phyloP scores from a whole-genome alignment of 1,140 invertebrate species.

The Cataglyphis hispanica region DNA sequence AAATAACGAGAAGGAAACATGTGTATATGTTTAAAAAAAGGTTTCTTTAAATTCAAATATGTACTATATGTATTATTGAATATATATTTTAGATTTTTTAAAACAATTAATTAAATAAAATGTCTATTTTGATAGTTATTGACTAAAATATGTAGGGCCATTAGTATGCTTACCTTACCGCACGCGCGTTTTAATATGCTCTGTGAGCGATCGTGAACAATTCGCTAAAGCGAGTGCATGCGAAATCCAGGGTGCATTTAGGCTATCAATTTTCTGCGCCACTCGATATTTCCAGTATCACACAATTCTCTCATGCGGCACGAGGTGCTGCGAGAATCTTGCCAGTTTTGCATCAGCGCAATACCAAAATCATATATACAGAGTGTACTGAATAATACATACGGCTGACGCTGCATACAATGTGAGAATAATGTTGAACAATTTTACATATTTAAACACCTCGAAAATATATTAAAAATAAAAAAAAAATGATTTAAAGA shows the following conservation, averaged over 20 bases:
- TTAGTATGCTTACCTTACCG: constrained; percentile 19
- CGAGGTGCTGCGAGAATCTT: constrained; percentile 20
- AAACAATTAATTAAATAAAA: constrained; percentile 5
- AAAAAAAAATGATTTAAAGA: background rate
- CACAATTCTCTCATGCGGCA: constrained; percentile 16
- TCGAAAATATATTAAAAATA: constrained; percentile 13
- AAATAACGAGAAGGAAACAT: background rate
- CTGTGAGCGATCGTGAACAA: constrained; percentile 8
- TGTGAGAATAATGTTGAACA: background rate
- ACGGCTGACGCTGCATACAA: background rate
- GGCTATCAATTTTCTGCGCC: constrained; percentile 31
- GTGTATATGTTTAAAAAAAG: no score
- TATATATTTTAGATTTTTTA: background rate
- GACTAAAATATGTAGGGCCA: background rate
- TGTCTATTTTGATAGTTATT: background rate
- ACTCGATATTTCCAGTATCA: constrained; percentile 42
- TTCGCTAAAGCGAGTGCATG: constrained; percentile 2
- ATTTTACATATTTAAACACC: background rate
- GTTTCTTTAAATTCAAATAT: no score
- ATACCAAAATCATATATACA: constrained; percentile 2
- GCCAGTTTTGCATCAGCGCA: constrained; percentile 18
- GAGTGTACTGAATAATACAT: constrained; percentile 22
- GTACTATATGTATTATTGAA: background rate
- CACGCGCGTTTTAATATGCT: constrained; percentile 13
- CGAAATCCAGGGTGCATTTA: constrained; percentile 39